A percentile compares a stretch with the other conserved stretches of the same genome.
Conservation (phyloP, 2,888 invertebrate genomes). For the Ornithoptera priamus region DNA sequence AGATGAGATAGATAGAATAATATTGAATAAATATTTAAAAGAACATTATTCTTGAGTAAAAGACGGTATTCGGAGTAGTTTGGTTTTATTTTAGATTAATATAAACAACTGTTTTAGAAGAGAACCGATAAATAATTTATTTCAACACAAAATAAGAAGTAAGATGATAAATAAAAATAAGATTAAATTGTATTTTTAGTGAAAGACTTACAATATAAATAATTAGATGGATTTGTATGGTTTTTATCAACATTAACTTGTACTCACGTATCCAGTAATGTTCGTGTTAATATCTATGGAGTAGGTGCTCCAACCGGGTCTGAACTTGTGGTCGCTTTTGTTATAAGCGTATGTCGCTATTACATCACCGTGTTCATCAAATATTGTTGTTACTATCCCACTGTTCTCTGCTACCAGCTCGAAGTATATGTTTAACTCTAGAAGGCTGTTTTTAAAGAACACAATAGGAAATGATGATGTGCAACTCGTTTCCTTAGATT, state of each 20-base stretch:
- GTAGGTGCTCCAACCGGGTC: conserved; percentile 38
- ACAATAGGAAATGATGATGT: conserved; percentile 36
- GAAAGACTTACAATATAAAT: too few relatives aligned
- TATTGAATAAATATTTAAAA: too few relatives aligned
- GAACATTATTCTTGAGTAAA: too few relatives aligned
- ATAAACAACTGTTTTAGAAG: too few relatives aligned
- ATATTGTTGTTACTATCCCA: conserved; percentile 37
- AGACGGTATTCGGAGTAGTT: too few relatives aligned
- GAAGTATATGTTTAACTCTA: conserved; percentile 39
- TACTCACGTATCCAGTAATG: conserved; percentile 42
- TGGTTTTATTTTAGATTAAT: too few relatives aligned
- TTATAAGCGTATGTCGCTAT: conserved; percentile 32
- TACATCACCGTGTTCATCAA: conserved; percentile 33
- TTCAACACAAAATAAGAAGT: too few relatives aligned
- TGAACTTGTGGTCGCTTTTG: conserved; percentile 29
- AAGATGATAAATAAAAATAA: too few relatives aligned
- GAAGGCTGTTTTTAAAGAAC: conserved; percentile 33
- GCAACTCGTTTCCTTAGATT: conserved; percentile 38
- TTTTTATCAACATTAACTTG: neutral
- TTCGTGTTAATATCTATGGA: conserved; percentile 32
- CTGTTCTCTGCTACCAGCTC: conserved; percentile 33
- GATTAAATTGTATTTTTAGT: too few relatives aligned
- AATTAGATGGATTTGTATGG: too few relatives aligned
- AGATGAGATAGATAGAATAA: neutral
- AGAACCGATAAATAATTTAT: too few relatives aligned